Conservation (phyloP, 2,888 invertebrate species). For the Toxonevra muliebris region DNA sequence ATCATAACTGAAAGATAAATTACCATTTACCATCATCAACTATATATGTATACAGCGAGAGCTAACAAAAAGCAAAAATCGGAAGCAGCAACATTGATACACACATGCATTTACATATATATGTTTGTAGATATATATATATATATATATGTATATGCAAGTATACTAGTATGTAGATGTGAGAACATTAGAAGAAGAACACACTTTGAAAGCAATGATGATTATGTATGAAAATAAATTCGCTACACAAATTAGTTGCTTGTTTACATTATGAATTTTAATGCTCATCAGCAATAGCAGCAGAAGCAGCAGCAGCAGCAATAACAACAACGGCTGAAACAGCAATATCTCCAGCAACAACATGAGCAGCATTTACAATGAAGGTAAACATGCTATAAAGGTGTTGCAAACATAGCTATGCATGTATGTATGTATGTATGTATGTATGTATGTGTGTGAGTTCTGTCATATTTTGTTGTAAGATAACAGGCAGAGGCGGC, state of each 20-base stretch:
- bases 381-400: too few species aligned
- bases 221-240: slow-evolving; percentile 26
- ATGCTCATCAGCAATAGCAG: slow-evolving; percentile 28
- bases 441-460: too few species aligned
- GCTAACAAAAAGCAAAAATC: background rate
- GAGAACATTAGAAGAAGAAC: background rate
- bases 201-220: slow-evolving; percentile 10
- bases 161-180: too few species aligned
- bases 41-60: background rate
- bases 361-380: too few species aligned
- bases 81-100: background rate
- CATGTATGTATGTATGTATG: too few species aligned
- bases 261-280: slow-evolving; percentile 36
- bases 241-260: slow-evolving; percentile 31
- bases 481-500: too few species aligned
- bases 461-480: too few species aligned
- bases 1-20: slow-evolving; percentile 6
- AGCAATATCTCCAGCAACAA: background rate
- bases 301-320: background rate
- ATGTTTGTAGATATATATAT: background rate
- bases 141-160: background rate
- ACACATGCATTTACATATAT: background rate
- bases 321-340: background rate
- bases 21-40: background rate
- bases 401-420: too few species aligned